These are phyloP conservation scores for Apotomis betuletana DNA, from an alignment of 2,888 invertebrate genomes.

Conservation along the genomic window DNA sequence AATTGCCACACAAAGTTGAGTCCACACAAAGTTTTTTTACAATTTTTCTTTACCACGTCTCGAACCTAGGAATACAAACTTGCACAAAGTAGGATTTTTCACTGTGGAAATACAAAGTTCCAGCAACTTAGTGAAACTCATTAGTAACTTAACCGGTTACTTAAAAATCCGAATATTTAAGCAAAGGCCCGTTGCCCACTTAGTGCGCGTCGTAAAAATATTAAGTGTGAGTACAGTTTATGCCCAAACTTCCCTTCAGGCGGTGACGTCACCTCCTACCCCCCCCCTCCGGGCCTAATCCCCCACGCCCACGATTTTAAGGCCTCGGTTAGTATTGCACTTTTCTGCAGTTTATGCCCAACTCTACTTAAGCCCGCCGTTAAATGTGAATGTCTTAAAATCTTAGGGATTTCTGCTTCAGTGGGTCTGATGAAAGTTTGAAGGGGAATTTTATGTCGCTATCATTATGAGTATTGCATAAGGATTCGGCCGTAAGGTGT, in stretches of 20 bases:
- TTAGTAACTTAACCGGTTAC: slow-evolving; percentile 27
- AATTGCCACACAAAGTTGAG: neutral
- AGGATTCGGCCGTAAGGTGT: neutral
- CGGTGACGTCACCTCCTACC: slow-evolving; percentile 36
- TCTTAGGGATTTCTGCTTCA: slow-evolving; percentile 9
- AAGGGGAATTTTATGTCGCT: neutral
- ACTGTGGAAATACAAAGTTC: slow-evolving; percentile 11
- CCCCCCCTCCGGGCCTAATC: slow-evolving; percentile 13
- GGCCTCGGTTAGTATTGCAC: slow-evolving; percentile 43
- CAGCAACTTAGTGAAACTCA: slow-evolving; percentile 15
- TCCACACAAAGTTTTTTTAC: neutral
- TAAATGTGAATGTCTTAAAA: slow-evolving; percentile 18
- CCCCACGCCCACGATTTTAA: slow-evolving; percentile 39
- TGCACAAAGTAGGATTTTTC: neutral
- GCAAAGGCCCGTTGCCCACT: slow-evolving; percentile 28
- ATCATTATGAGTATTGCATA: neutral
- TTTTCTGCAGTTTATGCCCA: slow-evolving; percentile 39
- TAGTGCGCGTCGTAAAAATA: slow-evolving; percentile 39
- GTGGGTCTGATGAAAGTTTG: slow-evolving; percentile 5
- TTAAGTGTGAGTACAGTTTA: slow-evolving; percentile 40
- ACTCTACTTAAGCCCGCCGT: slow-evolving; percentile 34
- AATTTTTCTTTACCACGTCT: neutral
- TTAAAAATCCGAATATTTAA: slow-evolving; percentile 30
- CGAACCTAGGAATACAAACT: neutral
- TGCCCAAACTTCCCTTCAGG: slow-evolving; percentile 33